Evolutionary conservation across 2,113 vertebrate genomes (phyloP), one percentile per base, ranked within the genome.

Genomic region (Monopterus albus): DNA sequence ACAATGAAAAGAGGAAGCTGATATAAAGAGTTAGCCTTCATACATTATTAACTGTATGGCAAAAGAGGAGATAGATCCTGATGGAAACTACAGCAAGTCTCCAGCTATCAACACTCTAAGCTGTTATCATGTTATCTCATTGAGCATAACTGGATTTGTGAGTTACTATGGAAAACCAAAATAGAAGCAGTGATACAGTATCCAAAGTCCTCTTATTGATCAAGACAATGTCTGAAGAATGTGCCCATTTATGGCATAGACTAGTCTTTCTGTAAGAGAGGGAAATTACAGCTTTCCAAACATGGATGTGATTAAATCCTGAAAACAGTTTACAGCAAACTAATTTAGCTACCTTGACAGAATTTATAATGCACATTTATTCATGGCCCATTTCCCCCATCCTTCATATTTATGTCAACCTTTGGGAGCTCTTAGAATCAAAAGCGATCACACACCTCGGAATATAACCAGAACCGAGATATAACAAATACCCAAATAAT

Each of bases 401-500:
- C 25, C 61, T 15, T 49, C 29, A 15, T 66, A 33, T 72, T 49
- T 6, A 12, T 64, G 28, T 67, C 39, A 74, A 72, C 63, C 64
- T 78, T 69, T 72, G 39, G 40, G 69, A 73, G 21, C 46, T 21
- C 9, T 10, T 2, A 29, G 1, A 56, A 57, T 42, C 25, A 42
- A 52, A 79, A 72, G n/a, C 9, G 6, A 77, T 79, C 65, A 38
- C 69, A 64, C 26, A 60, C 38, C 73, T 40, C 45, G 61, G 78
- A 72, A 81, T 66, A 67, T 28, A 60, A 81, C 67, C 80, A 64
- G 53, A 77, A 88, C 60, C 84, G 69, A 83, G 61, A 88, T 77
- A 55, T 74, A 82, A 77, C 70, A 88, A 89, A 88, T 84, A 84
- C 87, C 50, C 45, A 51, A 85, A 89, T 89, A 88, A 91, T 92